These are phyloP conservation scores for Sternotherus odoratus DNA, from an alignment of 2,797 vertebrate species.

Conservation along the genomic window DNA sequence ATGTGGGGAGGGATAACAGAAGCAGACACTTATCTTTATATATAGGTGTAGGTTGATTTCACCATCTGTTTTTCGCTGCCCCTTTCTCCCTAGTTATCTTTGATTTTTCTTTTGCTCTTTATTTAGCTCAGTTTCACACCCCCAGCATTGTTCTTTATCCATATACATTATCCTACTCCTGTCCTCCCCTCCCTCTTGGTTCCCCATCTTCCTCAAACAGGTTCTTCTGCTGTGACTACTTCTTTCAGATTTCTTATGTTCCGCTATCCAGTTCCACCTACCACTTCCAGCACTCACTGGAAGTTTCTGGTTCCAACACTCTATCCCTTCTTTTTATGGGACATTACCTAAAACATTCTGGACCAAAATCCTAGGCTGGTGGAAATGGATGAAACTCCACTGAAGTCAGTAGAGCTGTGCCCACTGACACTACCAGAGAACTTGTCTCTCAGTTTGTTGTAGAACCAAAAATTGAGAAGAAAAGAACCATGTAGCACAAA, in stretches of 20 bases:
- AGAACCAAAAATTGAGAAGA: not conserved
- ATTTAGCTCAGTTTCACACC: conserved; percentile 32
- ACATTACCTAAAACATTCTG: not conserved
- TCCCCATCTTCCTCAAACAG: not conserved
- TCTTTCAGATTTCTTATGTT: not conserved
- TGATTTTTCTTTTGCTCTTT: not conserved
- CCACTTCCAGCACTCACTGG: not conserved
- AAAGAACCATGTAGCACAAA: not conserved
- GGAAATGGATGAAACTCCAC: not conserved
- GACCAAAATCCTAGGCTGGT: not conserved
- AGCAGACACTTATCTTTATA: conserved; percentile 10
- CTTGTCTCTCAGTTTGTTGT: not conserved
- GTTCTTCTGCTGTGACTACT: not conserved
- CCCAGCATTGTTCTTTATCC: conserved; percentile 33
- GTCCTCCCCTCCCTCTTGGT: conserved; percentile 16
- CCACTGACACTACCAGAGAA: not conserved
- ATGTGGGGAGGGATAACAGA: not conserved
- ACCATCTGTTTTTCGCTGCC: not conserved
- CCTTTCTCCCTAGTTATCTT: not conserved
- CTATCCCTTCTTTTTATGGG: conserved; percentile 2
- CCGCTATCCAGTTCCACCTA: conserved; percentile 42
- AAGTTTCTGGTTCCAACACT: not conserved
- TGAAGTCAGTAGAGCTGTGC: not conserved
- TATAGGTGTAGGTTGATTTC: conserved; percentile 41
- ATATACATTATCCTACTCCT: not conserved